Percentiles rank a stretch among this genome's conserved stretches.
Evolutionary conservation across 2,113 vertebrate species (phyloP).

Genomic region (Bubo bubo): DNA sequence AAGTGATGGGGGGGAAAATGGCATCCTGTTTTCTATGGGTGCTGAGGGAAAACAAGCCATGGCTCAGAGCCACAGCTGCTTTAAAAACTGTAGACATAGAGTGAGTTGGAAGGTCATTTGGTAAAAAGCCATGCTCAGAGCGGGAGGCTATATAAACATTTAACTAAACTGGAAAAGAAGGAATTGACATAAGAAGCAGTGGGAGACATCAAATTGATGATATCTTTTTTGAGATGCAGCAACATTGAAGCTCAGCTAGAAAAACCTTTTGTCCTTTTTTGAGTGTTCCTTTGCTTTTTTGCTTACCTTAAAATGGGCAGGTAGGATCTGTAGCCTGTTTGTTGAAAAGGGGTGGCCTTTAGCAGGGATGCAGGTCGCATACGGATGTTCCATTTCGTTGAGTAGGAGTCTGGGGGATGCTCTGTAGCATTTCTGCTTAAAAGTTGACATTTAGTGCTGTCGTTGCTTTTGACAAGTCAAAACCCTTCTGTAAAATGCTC

Average conservation of each 20-base stretch:
- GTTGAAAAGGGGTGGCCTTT: neutral
- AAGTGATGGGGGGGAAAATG: neutral
- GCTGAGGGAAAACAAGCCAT: neutral
- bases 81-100: neutral
- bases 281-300: neutral
- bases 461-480: neutral
- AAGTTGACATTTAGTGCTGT: neutral
- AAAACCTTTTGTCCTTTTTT: neutral
- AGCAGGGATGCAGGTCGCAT: neutral
- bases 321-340: neutral
- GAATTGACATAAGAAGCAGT: neutral
- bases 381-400: neutral
- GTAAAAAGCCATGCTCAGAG: neutral
- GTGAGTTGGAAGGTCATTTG: neutral
- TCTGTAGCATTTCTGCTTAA: neutral
- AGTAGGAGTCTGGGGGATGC: neutral
- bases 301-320: neutral
- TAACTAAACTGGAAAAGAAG: neutral
- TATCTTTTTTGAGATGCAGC: neutral
- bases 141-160: neutral
- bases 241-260: neutral
- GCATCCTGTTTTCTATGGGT: neutral
- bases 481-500: neutral
- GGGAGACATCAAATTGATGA: fast-evolving
- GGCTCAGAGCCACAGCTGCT: neutral